Base-by-base conservation (phyloP, 2,888 invertebrate genomes). In the Odontothrips loti region DNA sequence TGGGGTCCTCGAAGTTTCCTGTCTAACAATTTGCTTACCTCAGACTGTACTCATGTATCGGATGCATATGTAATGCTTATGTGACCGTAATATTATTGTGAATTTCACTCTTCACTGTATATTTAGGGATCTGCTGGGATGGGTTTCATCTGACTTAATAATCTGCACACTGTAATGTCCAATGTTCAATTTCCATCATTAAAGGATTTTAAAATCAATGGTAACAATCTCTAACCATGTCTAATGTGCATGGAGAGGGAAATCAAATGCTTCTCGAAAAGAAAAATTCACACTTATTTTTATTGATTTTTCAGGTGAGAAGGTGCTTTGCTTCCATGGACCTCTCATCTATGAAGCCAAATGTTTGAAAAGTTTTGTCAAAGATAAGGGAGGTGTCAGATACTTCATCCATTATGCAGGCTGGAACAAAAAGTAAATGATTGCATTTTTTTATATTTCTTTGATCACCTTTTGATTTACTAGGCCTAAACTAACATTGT, bases 341-440 rank as follows among this genome's bases (percentile, higher is more conserved):
- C 97, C 97, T 4, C 90, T 98, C 47, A 94, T 98, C 84, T 98
- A 98, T 87, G 98, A 98, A 90, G 98, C 97, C 63, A 98, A 98
- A 91, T 96, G 97, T 86, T 90, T 98, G 47, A 96, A 96, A 88
- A 96, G 96, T 87, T 82, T 83, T 29, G 84, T 84, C 80, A 79
- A 82, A 10, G 80, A 17, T 43, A 82, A 82, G 27, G 82, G 79
- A 1, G 93, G 93, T 87, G 91, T 95, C 11, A 93, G 95, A 86
- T 98, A 98, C 88, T 93, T 96, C 82, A 96, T 98, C 84, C 98
- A 98, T 88, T 98, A 98, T 87, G 96, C 96, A 84, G 98, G 98
- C 1, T 98, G 98, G 98, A 98, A 97, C 87, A 98, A 98, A 90
- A 98, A 96, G 96, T 97, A 90, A 89, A 91, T 88, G 23, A n/a